Evolutionary conservation across 2,888 invertebrate genomes (phyloP), one percentile per base, ranked within the genome.

Genomic region (Ennomos quercinarius): DNA sequence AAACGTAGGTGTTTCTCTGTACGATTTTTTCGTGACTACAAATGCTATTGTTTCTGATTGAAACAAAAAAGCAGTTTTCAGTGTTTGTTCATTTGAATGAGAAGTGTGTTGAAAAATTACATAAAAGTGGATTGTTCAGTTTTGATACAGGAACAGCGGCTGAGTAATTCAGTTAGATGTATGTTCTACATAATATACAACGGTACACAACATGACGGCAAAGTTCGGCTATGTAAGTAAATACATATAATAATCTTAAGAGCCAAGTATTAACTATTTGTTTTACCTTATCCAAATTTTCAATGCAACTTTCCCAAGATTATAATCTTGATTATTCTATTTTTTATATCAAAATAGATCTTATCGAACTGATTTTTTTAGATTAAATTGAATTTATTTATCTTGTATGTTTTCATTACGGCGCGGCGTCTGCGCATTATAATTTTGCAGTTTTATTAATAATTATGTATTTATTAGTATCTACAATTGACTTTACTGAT

Each of bases 141-240:
- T 88, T 87, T 83, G 79, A 71, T 86, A 82, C 85, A 86, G 83
- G 88, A 85, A 89, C 86, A 84, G 77, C 84, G 74, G 87, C 84
- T 78, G 91, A 79, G 83, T 76, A 91, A 89, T 87, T 89, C 88
- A 87, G 89, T 91, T 92, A 92, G 92, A 92, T 92, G 92, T 84
- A 81, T 91, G 91, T 89, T 87, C 89, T 82, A 86, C 86, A 91
- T 91, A 89, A 89, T 89, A 87, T 91, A 91, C 89, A 92, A 92
- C 91, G 90, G 89, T 86, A 89, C 91, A 89, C 92, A 93, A 91
- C 93, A 93, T 93, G 93, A 93, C 93, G 93, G 93, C 92, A 93
- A 93, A 92, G 91, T 91, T 92, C 86, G 92, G 93, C 93, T 93
- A 93, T 93, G 93, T 93, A 81, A 88, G 93, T 93, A 68, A 17